Evolutionary conservation across 2,113 vertebrate genomes (phyloP), one percentile per base, ranked within the genome.

Genomic region (Ochotona princeps): DNA sequence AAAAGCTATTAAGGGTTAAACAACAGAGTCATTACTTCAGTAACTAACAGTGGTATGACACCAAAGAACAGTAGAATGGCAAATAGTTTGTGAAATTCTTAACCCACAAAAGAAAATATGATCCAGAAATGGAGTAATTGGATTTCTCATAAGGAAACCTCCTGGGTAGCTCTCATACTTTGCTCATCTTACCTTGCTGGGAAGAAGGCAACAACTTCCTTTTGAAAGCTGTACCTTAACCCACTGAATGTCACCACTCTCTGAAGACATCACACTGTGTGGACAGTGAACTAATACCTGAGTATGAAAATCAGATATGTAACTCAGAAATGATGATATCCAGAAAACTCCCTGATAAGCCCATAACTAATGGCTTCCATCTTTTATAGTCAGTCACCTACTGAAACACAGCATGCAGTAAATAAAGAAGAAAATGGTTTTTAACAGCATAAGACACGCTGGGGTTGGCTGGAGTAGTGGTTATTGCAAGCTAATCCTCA

Each of bases 1-100:
- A n/a, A 78, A 92, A 94, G 15, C 8, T 63, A 72, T 70, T 23
- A 74, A 70, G 73, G 65, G 32, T n/a, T 95, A 82, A 90, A 85
- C 9, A 74, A 76, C 26, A 83, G 2, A 12, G 9, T 81, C 38
- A 65, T 84, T 76, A 73, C 69, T 76, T 87, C 65, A 72, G 20
- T 54, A 54, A 72, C 25, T 44, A 73, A 80, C n/a, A 63, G 76
- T 25, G 18, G 28, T 5, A 1, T 51, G 3, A 67, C 17, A 20
- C 4, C 57, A 90, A 79, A 86, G 74, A 86, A 67, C 32, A 74
- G 10, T 67, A 65, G 7, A 28, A 44, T 47, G 3, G n/a, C 32
- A 76, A n/a, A 57, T 28, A 47, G 32, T 32, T 54, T 44, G 61
- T 88, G 17, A 84, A 67, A 88, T 91, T 65, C 35, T 74, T 67